Evolutionary conservation across 2,888 invertebrate species (phyloP).

Genomic region (Gibbula magus): DNA sequence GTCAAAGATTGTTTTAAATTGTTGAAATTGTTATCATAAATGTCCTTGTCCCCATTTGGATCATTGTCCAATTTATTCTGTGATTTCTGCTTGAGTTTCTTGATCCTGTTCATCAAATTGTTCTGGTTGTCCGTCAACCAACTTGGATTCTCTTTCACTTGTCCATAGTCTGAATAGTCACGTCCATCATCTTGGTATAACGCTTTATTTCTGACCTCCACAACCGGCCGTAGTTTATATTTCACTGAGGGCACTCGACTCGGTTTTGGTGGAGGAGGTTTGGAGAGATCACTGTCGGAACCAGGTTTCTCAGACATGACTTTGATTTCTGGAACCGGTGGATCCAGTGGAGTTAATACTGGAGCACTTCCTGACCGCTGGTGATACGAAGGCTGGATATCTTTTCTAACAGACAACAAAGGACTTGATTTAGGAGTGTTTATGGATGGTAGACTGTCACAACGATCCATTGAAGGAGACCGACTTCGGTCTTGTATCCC

Average conservation of each 20-base stretch:
- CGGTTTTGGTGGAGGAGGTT: conserved; percentile 75
- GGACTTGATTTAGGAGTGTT: conserved; percentile 44
- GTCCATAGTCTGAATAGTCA: conserved; percentile 71
- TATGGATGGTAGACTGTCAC: conserved; percentile 76
- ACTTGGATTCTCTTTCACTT: conserved; percentile 69
- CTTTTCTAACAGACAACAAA: neutral
- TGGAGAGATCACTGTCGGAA: conserved; percentile 66
- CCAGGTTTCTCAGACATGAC: conserved; percentile 48
- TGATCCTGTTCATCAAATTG: neutral
- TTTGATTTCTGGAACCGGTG: conserved; percentile 17
- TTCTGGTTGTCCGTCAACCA: conserved; percentile 51
- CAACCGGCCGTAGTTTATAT: conserved; percentile 63
- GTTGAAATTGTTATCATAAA: conserved; percentile 56
- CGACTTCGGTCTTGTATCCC: conserved; percentile 28
- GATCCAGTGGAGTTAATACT: conserved; percentile 46
- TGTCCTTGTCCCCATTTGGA: conserved; percentile 22
- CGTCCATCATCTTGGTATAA: conserved; percentile 68
- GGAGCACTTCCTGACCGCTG: conserved; percentile 68
- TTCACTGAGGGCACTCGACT: conserved; percentile 75
- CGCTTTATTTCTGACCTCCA: conserved; percentile 62
- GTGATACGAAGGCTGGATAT: conserved; percentile 45
- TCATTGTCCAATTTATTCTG: neutral
- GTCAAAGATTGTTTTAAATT: neutral
- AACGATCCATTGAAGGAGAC: conserved; percentile 50
- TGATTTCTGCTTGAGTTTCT: neutral